Evolutionary conservation across 2,888 invertebrate species (phyloP).

Genomic region (Megamerina dolium): DNA sequence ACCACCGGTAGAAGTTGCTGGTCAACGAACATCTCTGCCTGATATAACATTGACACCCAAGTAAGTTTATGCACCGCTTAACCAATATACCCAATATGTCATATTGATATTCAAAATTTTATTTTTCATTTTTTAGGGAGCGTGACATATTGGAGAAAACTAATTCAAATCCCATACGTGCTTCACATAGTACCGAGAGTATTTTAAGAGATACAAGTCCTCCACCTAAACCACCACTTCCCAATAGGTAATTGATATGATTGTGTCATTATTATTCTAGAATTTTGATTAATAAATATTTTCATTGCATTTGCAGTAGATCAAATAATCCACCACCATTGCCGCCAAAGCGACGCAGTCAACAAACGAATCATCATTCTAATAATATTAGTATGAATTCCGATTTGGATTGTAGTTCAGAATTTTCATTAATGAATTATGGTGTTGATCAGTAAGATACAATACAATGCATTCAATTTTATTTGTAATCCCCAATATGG

Average conservation of each 20-base stretch:
- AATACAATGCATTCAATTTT: not conserved
- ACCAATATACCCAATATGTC: no score
- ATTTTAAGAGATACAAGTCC: conserved; percentile 67
- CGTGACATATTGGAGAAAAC: conserved; percentile 50
- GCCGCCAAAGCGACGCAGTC: conserved; percentile 65
- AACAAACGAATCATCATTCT: conserved; percentile 49
- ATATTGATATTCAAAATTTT: not conserved
- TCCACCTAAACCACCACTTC: conserved; percentile 85
- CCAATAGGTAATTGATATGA: conserved; percentile 67
- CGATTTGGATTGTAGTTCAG: conserved; percentile 45
- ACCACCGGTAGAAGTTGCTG: conserved; percentile 49
- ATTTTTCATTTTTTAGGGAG: conserved; percentile 32
- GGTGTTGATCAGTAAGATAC: conserved; percentile 55
- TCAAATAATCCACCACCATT: conserved; percentile 65
- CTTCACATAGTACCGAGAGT: conserved; percentile 77
- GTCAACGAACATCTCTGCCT: conserved; percentile 63
- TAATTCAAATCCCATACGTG: conserved; percentile 58
- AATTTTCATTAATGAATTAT: conserved; percentile 59
- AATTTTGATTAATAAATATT: not conserved
- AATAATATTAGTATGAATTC: conserved; percentile 41
- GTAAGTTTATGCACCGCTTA: conserved; percentile 54
- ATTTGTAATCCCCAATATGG: not conserved
- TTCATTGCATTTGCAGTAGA: conserved; percentile 21
- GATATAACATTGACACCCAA: conserved; percentile 80
- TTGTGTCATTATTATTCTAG: not conserved